These are phyloP conservation scores for Bactericera cockerelli DNA, from an alignment of 1,140 invertebrate genomes.

Conservation along the genomic window DNA sequence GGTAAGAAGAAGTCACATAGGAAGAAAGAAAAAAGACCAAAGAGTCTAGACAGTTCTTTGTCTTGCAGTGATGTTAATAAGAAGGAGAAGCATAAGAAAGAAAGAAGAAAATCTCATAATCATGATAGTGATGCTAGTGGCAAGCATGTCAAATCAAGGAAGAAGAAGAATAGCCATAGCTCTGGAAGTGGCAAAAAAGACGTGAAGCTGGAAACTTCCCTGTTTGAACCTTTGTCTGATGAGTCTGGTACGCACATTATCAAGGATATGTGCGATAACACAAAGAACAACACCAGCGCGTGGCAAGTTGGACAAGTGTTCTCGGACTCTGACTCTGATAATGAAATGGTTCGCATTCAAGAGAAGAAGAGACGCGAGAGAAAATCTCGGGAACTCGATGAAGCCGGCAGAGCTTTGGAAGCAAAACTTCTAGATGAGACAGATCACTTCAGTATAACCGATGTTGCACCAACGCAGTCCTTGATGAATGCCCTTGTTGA, in stretches of 20 bases:
- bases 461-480: conserved; percentile 9
- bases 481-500: conserved; percentile 14
- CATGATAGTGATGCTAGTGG: conserved; percentile 8
- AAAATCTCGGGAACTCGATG: conserved; percentile 45
- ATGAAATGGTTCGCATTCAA: conserved; percentile 31
- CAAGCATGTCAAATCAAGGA: conserved; percentile 12
- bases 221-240: conserved; percentile 71
- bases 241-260: conserved; percentile 30
- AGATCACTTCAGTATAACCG: conserved; percentile 26
- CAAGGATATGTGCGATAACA: conserved; percentile 2
- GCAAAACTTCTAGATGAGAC: conserved; percentile 52
- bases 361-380: conserved; percentile 56
- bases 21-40: conserved; percentile 64
- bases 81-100: conserved; percentile 38
- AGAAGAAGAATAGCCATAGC: conserved; percentile 21
- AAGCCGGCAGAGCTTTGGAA: conserved; percentile 61
- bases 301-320: conserved; percentile 28
- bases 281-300: conserved; percentile 21
- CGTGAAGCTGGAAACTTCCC: conserved; percentile 63
- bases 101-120: conserved; percentile 31
- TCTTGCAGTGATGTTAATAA: conserved; percentile 36
- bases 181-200: conserved; percentile 35
- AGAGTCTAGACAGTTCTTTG: conserved; percentile 32
- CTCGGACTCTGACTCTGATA: conserved; percentile 28
- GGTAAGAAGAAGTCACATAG: conserved; percentile 55